These are phyloP conservation scores for Saccostrea glomerata DNA, from an alignment of 1,140 invertebrate species.

Conservation along the genomic window DNA sequence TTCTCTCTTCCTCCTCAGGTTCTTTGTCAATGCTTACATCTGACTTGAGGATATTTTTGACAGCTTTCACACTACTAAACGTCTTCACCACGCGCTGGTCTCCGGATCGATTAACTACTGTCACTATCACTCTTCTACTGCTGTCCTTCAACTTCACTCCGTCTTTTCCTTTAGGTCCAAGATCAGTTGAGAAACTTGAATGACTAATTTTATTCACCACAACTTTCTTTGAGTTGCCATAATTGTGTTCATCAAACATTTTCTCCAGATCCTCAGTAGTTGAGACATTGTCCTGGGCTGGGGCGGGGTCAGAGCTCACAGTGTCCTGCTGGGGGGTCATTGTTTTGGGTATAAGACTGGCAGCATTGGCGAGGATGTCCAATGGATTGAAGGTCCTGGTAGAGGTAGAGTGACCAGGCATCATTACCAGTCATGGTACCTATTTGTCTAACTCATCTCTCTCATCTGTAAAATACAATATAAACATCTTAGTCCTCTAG, in stretches of 20 bases:
- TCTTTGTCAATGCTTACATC: background rate
- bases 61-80: slow-evolving; percentile 32
- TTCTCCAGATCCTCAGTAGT: slow-evolving; percentile 61
- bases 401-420: slow-evolving; percentile 25
- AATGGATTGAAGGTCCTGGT: slow-evolving; percentile 72
- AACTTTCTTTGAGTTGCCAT: slow-evolving; percentile 61
- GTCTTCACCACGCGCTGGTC: slow-evolving; percentile 51
- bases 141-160: slow-evolving; percentile 1
- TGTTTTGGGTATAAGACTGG: slow-evolving; percentile 57
- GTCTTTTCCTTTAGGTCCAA: slow-evolving; percentile 45
- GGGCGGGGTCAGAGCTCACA: background rate
- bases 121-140: slow-evolving; percentile 53
- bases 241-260: slow-evolving; percentile 68
- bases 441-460: background rate
- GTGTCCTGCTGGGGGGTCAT: slow-evolving; percentile 47
- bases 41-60: slow-evolving; percentile 21
- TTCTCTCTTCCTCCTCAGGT: background rate
- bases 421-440: slow-evolving; percentile 27
- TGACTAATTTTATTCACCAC: slow-evolving; percentile 42
- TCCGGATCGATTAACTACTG: slow-evolving; percentile 51
- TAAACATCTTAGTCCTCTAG: background rate
- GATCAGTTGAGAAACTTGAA: slow-evolving; percentile 28
- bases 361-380: slow-evolving; percentile 73
- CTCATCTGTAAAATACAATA: background rate
- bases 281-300: slow-evolving; percentile 52